Percentiles rank a stretch among this genome's conserved stretches.
Evolutionary conservation across 1,140 invertebrate species (phyloP).

Genomic region (Hermatobates lingyangjiaoensis): DNA sequence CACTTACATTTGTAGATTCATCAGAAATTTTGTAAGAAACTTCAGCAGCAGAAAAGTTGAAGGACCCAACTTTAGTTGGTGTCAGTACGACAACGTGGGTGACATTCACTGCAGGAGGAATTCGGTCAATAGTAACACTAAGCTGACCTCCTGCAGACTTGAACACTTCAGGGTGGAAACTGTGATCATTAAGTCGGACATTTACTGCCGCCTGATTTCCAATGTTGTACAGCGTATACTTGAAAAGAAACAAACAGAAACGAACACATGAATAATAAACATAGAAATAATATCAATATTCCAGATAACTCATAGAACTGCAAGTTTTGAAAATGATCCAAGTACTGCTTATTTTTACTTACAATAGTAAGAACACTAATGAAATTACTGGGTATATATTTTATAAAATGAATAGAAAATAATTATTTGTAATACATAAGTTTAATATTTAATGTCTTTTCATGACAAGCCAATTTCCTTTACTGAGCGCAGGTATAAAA

Average conservation of each 20-base stretch:
- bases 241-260: slow-evolving; percentile 15
- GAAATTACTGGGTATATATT: not conserved
- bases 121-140: slow-evolving; percentile 63
- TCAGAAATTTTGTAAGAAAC: slow-evolving; percentile 72
- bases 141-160: slow-evolving; percentile 68
- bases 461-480: too few relatives aligned
- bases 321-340: too few relatives aligned
- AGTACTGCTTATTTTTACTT: not conserved
- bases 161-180: slow-evolving; percentile 79
- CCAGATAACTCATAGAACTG: too few relatives aligned
- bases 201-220: slow-evolving; percentile 71
- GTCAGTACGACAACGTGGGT: slow-evolving; percentile 82
- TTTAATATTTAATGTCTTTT: too few relatives aligned
- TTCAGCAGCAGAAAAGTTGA: slow-evolving; percentile 92
- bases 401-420: not conserved
- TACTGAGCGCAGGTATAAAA: too few relatives aligned
- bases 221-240: slow-evolving; percentile 68
- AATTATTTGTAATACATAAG: too few relatives aligned
- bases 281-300: too few relatives aligned
- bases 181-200: slow-evolving; percentile 71
- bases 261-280: not conserved
- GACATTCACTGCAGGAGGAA: slow-evolving; percentile 80
- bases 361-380: not conserved
- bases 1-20: slow-evolving; percentile 42
- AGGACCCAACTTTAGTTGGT: slow-evolving; percentile 79